phyloP scores from a whole-genome alignment of 2,888 invertebrate species.

The Drosophila mettleri region DNA sequence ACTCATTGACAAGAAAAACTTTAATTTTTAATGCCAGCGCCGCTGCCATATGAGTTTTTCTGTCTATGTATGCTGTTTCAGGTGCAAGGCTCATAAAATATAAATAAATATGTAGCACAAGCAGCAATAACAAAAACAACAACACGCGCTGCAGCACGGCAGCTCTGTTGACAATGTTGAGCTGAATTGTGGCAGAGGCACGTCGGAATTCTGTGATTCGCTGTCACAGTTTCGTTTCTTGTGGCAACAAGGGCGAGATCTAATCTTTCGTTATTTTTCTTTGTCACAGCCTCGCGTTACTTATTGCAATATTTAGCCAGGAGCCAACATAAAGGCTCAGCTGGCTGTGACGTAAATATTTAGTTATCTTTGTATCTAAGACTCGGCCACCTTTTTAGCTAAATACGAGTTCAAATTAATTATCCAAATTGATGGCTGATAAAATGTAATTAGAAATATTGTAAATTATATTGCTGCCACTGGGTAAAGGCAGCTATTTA shows the following conservation, averaged over 20 bases:
- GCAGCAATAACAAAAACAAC: conserved; percentile 27
- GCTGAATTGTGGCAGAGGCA: conserved; percentile 30
- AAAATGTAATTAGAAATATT: background rate
- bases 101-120: conserved; percentile 60
- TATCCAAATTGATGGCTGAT: background rate
- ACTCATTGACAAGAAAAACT: conserved; percentile 66
- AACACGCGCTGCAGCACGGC: conserved; percentile 30
- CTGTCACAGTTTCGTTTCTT: conserved; percentile 41
- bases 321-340: conserved; percentile 5
- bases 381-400: background rate
- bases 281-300: conserved; percentile 51
- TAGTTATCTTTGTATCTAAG: background rate
- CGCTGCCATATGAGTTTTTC: conserved; percentile 31
- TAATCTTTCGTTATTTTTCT: conserved; percentile 32
- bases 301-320: conserved; percentile 49
- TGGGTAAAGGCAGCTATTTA: conserved; percentile 23
- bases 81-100: conserved; percentile 70
- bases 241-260: background rate
- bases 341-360: background rate
- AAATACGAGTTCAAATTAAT: background rate
- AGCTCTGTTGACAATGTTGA: conserved; percentile 41
- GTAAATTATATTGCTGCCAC: background rate
- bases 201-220: conserved; percentile 34
- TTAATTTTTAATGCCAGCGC: conserved; percentile 68
- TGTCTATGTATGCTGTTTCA: conserved; percentile 50